A percentile compares a stretch with the other conserved stretches of the same genome.
Conservation (phyloP, 2,888 invertebrate species). For the Eupsilia transversa region DNA sequence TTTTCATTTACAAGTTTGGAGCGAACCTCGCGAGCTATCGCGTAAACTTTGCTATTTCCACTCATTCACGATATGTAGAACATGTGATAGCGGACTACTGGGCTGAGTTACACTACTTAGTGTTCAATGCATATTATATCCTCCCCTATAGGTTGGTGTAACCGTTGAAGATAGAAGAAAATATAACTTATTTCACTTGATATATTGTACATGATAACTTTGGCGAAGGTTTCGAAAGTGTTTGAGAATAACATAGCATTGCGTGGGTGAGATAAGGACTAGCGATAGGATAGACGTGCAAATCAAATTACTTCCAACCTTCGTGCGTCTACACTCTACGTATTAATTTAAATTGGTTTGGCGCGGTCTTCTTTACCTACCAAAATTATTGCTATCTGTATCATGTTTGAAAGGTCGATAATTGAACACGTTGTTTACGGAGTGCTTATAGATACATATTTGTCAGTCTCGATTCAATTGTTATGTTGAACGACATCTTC, state of each 20-base stretch:
- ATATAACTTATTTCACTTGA: conserved; percentile 27
- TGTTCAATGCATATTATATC: conserved; percentile 29
- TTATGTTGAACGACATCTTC: conserved; percentile 76
- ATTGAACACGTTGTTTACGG: conserved; percentile 30
- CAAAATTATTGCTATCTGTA: conserved; percentile 16
- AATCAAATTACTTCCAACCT: conserved; percentile 42
- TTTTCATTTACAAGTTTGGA: conserved; percentile 87
- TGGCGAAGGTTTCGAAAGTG: conserved; percentile 44
- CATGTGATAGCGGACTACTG: conserved; percentile 57
- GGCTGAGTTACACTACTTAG: conserved; percentile 44
- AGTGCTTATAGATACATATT: conserved; percentile 43
- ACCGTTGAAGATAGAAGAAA: conserved; percentile 10
- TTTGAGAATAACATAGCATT: conserved; percentile 47
- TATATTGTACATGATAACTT: conserved; percentile 36
- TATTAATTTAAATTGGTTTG: conserved; percentile 33
- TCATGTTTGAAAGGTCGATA: conserved; percentile 26
- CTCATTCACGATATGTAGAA: conserved; percentile 76
- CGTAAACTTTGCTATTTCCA: conserved; percentile 77
- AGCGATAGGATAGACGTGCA: conserved; percentile 14
- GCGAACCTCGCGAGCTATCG: conserved; percentile 77
- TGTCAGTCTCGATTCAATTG: conserved; percentile 65
- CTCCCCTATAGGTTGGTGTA: conserved; percentile 7
- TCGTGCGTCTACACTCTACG: conserved; percentile 1
- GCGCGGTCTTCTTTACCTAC: conserved; percentile 10
- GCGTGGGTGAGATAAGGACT: conserved; percentile 21